Evolutionary conservation across 2,888 invertebrate species (phyloP), one percentile per base, ranked within the genome.

Genomic region (Netelia virgata): DNA sequence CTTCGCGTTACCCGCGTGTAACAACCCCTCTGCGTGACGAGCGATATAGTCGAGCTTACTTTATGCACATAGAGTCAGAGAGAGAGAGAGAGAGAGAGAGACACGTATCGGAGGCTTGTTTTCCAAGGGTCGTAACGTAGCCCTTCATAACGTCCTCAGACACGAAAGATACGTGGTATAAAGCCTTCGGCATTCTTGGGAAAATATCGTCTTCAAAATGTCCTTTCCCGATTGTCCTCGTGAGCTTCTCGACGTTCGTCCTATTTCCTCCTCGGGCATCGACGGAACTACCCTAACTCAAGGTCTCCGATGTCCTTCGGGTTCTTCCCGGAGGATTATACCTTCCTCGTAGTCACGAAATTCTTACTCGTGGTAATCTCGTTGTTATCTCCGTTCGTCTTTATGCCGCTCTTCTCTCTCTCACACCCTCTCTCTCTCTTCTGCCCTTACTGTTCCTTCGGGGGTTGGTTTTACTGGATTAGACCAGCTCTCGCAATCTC

Each of bases 331-430:
- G 57, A 53, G 72, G 82, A 82, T 82, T 78, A 82, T 77, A 82
- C 50, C 76, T 20, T 43, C n/a, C 43, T 53, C 23, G 14, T 47
- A 18, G 69, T 57, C 57, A 72, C 76, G 50, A 73, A 75, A 81
- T 70, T 81, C 77, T 72, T 73, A 77, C 77, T 73, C 73, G 10
- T 16, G 61, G 77, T 82, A 77, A 82, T 82, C 73, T 82, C 68
- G 28, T 68, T 74, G 77, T 82, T 82, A 82, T 82, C 77, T 77
- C 68, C 43, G 66, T 61, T 81, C 63, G 20, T 57, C 63, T 69
- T 75, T 75, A 81, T 70, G 73, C 72, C 50, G 36, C 36, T 36
- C 47, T 43, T 53, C 18, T 9, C 57, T 18, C 9, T 16, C 57
- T 57, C 18, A 2, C 14, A 3, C 3, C 11, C 3, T 47, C 14